phyloP scores from a whole-genome alignment of 2,797 vertebrate genomes.

The Acrocephalus scirpaceus region DNA sequence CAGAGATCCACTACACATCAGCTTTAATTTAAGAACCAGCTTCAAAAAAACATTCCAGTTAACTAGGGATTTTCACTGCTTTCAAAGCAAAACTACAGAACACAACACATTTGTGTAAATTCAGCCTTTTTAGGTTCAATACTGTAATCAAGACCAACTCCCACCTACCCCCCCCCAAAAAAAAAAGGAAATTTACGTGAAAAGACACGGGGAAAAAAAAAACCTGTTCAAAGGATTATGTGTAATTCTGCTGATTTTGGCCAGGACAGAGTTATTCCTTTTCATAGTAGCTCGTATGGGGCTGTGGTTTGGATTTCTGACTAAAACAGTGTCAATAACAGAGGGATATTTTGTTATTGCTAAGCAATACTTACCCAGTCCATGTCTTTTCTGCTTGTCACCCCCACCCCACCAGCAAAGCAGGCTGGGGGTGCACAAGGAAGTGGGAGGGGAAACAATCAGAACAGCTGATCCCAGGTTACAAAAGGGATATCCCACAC shows the following conservation, averaged over 20 bases:
- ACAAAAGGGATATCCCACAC: background rate
- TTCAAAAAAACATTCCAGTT: background rate
- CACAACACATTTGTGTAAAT: background rate
- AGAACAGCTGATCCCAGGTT: background rate
- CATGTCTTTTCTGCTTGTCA: background rate
- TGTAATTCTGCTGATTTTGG: background rate
- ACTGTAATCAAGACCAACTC: background rate
- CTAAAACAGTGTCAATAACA: background rate
- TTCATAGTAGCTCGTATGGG: background rate
- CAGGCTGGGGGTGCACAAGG: background rate
- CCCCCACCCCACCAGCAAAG: background rate
- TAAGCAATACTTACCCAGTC: background rate
- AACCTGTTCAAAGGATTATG: background rate
- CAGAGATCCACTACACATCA: background rate
- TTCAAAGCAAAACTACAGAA: background rate
- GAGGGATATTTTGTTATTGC: background rate
- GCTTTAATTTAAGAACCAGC: background rate
- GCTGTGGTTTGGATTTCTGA: background rate
- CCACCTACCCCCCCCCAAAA: accelerated
- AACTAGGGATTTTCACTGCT: background rate
- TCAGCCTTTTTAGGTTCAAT: background rate
- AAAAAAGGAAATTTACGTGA: background rate
- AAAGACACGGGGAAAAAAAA: background rate
- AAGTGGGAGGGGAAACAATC: background rate
- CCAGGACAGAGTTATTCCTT: background rate